phyloP scores from a whole-genome alignment of 2,113 vertebrate species.

The Gallinago undulata region DNA sequence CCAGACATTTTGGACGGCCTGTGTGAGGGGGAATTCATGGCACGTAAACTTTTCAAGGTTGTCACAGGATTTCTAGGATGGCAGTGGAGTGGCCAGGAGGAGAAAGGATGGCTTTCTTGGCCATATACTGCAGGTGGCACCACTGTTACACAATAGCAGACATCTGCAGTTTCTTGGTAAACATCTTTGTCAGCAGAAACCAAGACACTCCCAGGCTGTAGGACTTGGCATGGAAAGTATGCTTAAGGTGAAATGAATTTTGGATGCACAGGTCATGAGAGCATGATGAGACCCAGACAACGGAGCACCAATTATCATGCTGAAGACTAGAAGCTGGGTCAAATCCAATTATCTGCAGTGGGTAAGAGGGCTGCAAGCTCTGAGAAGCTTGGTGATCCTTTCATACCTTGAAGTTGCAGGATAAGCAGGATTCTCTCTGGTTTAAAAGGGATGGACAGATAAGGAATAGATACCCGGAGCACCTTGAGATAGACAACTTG shows the following conservation, averaged over 20 bases:
- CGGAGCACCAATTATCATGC: slow-evolving; percentile 27
- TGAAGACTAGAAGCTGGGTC: slow-evolving; percentile 17
- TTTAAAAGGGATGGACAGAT: not conserved
- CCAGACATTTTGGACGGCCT: not conserved
- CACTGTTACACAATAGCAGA: not conserved
- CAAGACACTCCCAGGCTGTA: not conserved
- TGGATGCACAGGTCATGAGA: slow-evolving; percentile 6
- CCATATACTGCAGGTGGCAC: not conserved
- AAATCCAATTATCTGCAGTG: slow-evolving; percentile 10
- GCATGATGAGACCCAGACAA: not conserved
- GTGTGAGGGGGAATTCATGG: not conserved
- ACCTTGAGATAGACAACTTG: not conserved
- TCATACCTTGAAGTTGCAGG: not conserved
- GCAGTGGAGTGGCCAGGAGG: not conserved
- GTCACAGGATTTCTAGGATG: not conserved
- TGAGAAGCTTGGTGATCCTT: not conserved
- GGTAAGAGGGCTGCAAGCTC: not conserved
- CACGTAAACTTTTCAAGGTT: not conserved
- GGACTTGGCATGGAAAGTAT: not conserved
- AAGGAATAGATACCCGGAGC: not conserved
- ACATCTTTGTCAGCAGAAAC: slow-evolving; percentile 24
- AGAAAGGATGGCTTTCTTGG: not conserved
- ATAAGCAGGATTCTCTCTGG: not conserved
- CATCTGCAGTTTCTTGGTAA: not conserved
- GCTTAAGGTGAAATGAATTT: slow-evolving; percentile 44